Evolutionary conservation across 2,888 invertebrate genomes (phyloP), one percentile per base, ranked within the genome.

Genomic region (Pocota personata): DNA sequence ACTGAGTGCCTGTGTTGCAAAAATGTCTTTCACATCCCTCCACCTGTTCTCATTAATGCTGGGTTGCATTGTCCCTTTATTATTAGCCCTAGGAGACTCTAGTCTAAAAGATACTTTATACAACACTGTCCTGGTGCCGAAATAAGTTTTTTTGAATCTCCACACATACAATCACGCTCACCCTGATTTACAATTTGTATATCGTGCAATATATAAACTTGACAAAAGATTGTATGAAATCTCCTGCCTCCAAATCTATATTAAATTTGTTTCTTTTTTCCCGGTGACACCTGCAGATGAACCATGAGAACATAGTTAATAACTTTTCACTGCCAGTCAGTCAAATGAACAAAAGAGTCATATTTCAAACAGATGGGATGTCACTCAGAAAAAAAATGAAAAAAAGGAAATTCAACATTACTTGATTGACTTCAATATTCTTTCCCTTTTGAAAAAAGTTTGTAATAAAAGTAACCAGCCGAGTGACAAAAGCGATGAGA

Each of bases 321-420:
- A 76, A 37, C 8, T 32, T 75, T 75, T 64, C 64, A 30, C 32
- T 52, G 43, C 35, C 75, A 64, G 24, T 46, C 64, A 64, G 43
- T 75, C 66, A 62, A 73, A 62, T 19, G 16, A 1, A 43, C 27
- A 12, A 66, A 48, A 27, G 30, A 32, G 46, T 19, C 21, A 48
- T 57, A 46, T 7, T 24, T 12, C 8, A 55, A 62, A 66, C 76
- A 76, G 76, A 76, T 76, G 76, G 76, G 19, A 46, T 6, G 66
- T 76, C 76, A 76, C 57, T 76, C 76, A 76, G 16, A 1, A 58
- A 16, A 19, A 27, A 21, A 14, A 40, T 5, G 4, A 14, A 7
- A 2, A 14, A 40, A 14, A 40, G 1, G 30, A 30, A 1, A 37
- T 37, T 0, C 6, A n/a, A n/a, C n/a, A n/a, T n/a, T n/a, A n/a